Evolutionary conservation across 2,888 invertebrate genomes (phyloP).

Genomic region (Drosophila infuscata): DNA sequence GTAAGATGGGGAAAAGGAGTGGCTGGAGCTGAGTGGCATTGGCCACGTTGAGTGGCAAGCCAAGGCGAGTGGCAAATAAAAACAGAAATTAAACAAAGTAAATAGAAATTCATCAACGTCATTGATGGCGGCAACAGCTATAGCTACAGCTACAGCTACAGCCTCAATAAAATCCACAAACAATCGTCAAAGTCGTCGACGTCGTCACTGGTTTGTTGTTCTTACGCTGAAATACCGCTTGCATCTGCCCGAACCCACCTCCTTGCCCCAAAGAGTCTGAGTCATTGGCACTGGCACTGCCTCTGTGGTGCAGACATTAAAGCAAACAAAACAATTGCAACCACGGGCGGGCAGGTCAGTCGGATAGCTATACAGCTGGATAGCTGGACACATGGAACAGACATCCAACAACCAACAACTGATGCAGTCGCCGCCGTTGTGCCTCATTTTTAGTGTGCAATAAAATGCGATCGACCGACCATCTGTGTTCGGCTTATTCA

Average conservation of each 20-base stretch:
- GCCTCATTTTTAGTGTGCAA: constrained; percentile 74
- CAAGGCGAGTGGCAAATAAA: constrained; percentile 78
- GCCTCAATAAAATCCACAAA: constrained; percentile 76
- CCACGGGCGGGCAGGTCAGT: constrained; percentile 37
- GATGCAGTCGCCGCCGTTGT: constrained; percentile 29
- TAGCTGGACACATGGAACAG: constrained; percentile 28
- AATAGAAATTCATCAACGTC: constrained; percentile 81
- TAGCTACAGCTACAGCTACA: constrained; percentile 21
- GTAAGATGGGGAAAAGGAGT: background rate
- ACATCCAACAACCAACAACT: constrained; percentile 7
- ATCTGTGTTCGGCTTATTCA: constrained; percentile 63
- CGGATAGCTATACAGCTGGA: constrained; percentile 34
- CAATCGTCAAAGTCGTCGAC: constrained; percentile 50
- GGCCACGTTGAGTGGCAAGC: constrained; percentile 55
- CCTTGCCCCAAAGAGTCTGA: background rate
- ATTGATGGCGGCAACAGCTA: constrained; percentile 47
- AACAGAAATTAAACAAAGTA: constrained; percentile 80
- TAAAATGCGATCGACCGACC: constrained; percentile 64
- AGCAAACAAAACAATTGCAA: constrained; percentile 74
- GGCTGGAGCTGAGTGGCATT: constrained; percentile 1
- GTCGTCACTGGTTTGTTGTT: constrained; percentile 57
- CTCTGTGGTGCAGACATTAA: constrained; percentile 56
- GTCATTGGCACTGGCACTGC: constrained; percentile 11
- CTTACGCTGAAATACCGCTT: constrained; percentile 16
- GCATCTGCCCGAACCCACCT: constrained; percentile 4